Conservation (phyloP, 2,113 vertebrate genomes). For the Odontophorus gujanensis region DNA sequence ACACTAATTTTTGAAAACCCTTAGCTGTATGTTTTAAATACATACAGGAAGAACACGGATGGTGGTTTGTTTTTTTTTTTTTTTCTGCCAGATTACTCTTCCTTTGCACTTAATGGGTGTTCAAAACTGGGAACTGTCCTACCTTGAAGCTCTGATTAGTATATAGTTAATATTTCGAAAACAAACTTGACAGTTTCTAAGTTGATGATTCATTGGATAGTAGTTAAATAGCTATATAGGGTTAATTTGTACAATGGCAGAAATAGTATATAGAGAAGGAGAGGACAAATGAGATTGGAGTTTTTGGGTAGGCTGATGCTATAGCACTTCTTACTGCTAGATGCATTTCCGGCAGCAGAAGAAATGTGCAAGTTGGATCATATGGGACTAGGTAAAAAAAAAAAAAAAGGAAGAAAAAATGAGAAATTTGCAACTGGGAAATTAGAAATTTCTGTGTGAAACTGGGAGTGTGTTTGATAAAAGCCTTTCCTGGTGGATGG, state of each 20-base stretch:
- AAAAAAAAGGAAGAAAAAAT: background rate
- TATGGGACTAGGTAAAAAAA: background rate
- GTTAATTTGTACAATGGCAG: background rate
- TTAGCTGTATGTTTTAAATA: background rate
- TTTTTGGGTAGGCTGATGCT: background rate
- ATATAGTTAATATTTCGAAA: background rate
- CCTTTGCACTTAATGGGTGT: background rate
- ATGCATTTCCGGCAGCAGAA: background rate
- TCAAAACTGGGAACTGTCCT: background rate
- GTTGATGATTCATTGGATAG: background rate
- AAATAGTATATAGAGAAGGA: background rate
- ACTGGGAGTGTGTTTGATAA: background rate
- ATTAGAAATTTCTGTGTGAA: background rate
- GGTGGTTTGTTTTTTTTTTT: background rate
- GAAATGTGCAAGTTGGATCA: background rate
- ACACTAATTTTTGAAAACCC: background rate
- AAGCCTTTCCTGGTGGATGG: background rate
- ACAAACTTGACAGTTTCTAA: background rate
- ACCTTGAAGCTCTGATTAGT: background rate
- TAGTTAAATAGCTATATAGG: background rate
- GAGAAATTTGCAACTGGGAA: background rate
- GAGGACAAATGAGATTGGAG: background rate
- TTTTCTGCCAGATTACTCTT: background rate
- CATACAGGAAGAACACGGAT: background rate
- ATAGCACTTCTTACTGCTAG: background rate